Base-by-base conservation (phyloP, 1,140 invertebrate genomes). In the Hetaerina americana region DNA sequence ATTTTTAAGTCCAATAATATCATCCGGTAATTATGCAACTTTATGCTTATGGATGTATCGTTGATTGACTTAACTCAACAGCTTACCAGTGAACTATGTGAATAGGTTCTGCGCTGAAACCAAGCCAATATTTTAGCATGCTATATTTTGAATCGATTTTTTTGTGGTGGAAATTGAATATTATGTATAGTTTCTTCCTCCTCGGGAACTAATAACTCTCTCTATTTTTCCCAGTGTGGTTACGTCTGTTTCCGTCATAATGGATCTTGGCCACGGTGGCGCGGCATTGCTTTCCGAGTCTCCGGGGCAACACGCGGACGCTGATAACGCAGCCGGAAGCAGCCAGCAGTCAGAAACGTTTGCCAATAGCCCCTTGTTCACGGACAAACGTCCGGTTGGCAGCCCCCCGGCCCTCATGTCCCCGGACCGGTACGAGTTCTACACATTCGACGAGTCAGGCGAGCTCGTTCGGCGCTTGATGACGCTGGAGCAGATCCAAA, bases 351-450 rank as follows among this genome's bases (percentile, higher is more conserved):
- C n/a, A 77, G 79, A 1, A 81, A 81, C 67, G 79, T 84, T 10
- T 74, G 76, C 10, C 84, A 85, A 70, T 83, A 88, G 2, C 25
- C 40, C n/a, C 8, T 28, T 28, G 70, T 49, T 70, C 10, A 74
- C 76, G 29, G 72, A 78, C 26, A 67, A 77, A 72, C 72, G 76
- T 76, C 29, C 80, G 75, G 49, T 79, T 1, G 89, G 89, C n/a
- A 92, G 90, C 70, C 91, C 91, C 2, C 88, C 88, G 0, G 87
- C 88, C 75, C 81, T 93, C 2, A 79, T 92, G 2, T 88, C 88
- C 73, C 92, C 91, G 2, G 91, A 93, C 77, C 83, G 87, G 80
- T 93, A 92, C 80, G 90, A 92, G 79, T 93, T 92, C 78, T 93
- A 92, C 76, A 92, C 91, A 0, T 91, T 92, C 76, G 88, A 92